Evolutionary conservation across 2,888 invertebrate genomes (phyloP).

Genomic region (Agrotis segetum): DNA sequence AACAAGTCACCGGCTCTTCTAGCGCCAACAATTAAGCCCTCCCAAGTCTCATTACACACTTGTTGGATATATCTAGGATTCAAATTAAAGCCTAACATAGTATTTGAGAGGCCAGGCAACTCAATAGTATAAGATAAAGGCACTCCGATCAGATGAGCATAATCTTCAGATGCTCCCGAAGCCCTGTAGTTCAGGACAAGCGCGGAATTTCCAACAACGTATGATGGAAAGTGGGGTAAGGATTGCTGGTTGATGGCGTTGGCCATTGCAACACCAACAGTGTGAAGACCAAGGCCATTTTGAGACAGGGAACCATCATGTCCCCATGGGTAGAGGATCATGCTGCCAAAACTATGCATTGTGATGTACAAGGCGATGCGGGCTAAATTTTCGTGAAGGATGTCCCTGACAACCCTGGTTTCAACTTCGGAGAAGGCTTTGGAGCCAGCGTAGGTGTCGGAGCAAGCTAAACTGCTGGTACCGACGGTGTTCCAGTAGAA

Average conservation of each 20-base stretch:
- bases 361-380: conserved; percentile 93
- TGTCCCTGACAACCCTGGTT: conserved; percentile 90
- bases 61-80: conserved; percentile 89
- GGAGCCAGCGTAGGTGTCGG: conserved; percentile 92
- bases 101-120: conserved; percentile 90
- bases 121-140: conserved; percentile 92
- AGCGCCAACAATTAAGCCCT: conserved; percentile 88
- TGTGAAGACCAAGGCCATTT: conserved; percentile 86
- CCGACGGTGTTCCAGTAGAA: conserved; percentile 93
- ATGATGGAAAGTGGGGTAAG: conserved; percentile 81
- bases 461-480: conserved; percentile 89
- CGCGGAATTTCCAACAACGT: conserved; percentile 89
- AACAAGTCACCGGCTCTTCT: conserved; percentile 77
- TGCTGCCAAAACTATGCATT: conserved; percentile 94
- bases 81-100: conserved; percentile 89
- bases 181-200: conserved; percentile 89
- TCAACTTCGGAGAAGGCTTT: conserved; percentile 93
- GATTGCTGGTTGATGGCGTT: conserved; percentile 78
- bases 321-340: conserved; percentile 93
- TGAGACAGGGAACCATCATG: conserved; percentile 89
- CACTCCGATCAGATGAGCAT: conserved; percentile 90
- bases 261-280: conserved; percentile 82
- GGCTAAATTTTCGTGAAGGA: conserved; percentile 86
- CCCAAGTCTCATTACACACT: conserved; percentile 92
- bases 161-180: conserved; percentile 93